Conservation (phyloP, 2,888 invertebrate species). For the Barypeithes pellucidus region DNA sequence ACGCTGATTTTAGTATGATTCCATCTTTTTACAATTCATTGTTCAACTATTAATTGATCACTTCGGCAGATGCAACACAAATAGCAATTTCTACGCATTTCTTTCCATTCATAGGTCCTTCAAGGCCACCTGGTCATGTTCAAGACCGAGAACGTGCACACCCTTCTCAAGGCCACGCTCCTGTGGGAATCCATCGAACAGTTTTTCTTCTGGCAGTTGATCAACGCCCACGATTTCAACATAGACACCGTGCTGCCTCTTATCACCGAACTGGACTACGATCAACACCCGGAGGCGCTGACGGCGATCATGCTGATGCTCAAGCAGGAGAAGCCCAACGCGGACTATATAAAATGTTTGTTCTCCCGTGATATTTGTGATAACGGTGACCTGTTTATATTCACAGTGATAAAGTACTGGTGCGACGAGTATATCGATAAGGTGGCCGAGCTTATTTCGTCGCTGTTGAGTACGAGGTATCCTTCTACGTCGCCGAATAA, state of each 20-base stretch:
- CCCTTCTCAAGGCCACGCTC: conserved; percentile 86
- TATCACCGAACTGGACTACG: conserved; percentile 84
- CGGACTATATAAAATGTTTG: conserved; percentile 88
- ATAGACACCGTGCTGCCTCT: conserved; percentile 90
- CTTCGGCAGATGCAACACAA: no score
- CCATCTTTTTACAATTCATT: no score
- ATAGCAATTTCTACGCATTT: no score
- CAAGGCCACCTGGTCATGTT: conserved; percentile 87
- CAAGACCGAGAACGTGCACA: conserved; percentile 83
- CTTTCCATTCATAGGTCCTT: conserved; percentile 71
- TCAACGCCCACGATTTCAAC: conserved; percentile 94
- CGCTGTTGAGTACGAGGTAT: conserved; percentile 85
- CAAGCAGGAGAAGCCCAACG: conserved; percentile 92
- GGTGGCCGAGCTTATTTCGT: conserved; percentile 86
- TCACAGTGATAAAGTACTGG: conserved; percentile 94
- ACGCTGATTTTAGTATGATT: no score
- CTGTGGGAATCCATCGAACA: conserved; percentile 99
- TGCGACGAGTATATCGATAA: conserved; percentile 94
- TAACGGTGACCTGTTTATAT: conserved; percentile 89
- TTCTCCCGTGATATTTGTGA: conserved; percentile 74
- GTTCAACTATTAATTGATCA: no score
- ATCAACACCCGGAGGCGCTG: conserved; percentile 93
- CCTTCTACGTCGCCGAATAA: conserved; percentile 93
- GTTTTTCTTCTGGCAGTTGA: conserved; percentile 96
- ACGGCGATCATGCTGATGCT: conserved; percentile 92